Conservation (phyloP, 2,113 vertebrate genomes). For the Indicator maculatus region DNA sequence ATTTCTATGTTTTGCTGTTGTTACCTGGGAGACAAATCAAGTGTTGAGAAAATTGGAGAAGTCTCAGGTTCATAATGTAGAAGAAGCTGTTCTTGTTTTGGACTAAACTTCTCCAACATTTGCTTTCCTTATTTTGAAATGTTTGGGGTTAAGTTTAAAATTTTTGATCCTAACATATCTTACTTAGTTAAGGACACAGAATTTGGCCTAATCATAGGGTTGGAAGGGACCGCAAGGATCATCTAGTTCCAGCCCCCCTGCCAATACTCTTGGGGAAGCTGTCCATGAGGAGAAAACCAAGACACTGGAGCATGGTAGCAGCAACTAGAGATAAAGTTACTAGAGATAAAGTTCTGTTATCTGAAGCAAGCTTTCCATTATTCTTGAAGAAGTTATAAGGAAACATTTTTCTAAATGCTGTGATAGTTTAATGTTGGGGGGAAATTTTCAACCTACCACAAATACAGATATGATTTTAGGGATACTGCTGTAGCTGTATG, state of each 20-base stretch:
- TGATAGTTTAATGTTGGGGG: no score
- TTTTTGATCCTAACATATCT: background rate
- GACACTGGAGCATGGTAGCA: background rate
- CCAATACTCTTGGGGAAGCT: rapidly evolving
- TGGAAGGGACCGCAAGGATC: no score
- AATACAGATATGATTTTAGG: background rate
- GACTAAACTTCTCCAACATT: background rate
- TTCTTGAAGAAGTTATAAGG: slow-evolving; percentile 2
- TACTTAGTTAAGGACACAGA: background rate
- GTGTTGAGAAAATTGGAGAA: background rate
- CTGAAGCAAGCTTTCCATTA: slow-evolving; percentile 15
- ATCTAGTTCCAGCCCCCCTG: no score
- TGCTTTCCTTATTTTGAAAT: background rate
- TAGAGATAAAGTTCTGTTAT: background rate
- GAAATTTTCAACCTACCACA: no score
- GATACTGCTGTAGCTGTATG: background rate
- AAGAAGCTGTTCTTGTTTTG: background rate
- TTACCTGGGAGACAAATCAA: background rate
- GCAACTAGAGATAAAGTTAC: background rate
- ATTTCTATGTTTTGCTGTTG: background rate
- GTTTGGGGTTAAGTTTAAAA: background rate
- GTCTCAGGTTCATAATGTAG: background rate
- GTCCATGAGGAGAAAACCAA: background rate
- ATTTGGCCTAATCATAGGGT: background rate
- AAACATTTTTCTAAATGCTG: background rate